Base-by-base conservation (phyloP, 2,797 vertebrate genomes). In the Periparus ater region DNA sequence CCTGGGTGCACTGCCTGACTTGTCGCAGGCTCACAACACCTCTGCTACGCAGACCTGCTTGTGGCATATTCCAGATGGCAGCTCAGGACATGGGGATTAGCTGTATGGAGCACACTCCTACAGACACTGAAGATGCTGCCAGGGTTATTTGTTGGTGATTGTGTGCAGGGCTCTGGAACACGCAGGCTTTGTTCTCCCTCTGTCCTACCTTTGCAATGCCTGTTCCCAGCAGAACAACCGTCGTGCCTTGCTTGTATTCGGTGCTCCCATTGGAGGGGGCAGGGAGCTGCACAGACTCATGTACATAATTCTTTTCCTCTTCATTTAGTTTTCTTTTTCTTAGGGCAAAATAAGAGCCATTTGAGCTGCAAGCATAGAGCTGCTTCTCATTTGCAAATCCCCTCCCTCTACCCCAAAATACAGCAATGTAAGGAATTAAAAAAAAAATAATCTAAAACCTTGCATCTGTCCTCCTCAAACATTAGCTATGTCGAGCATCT, bases 1-100 rank as follows among this genome's bases (percentile, higher is more conserved):
- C 58, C 74, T 68, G 36, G 2, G 44, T 38, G 61, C 4, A 0
- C 68, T 80, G 91, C 81, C 91, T 8, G 0, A 22, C 78, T 83
- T 38, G 62, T 53, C 2, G 0, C 66, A 74, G 67, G 10, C 89
- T 91, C 21, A 47, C 57, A 51, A 51, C 92, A 81, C 91, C 95
- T 84, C 91, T 94, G 76, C 44, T 78, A 11, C 62, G 42, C 74
- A 87, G 78, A 44, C 25, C 87, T 71, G 87, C 94, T 80, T 0
- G 1, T 93, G 78, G 84, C 82, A 54, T 17, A 13, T 63, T 91
- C 78, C 92, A 95, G 91, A 95, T 92, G 89, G 95, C 94, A 94
- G 17, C 67, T 67, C 91, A 13, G 88, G 89, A 86, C 27, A 6
- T 20, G 2, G 53, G 88, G 80, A 91, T 93, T 82, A 88, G 62